Percentiles rank a stretch among this genome's conserved stretches.
Conservation (phyloP, 2,113 vertebrate species). For the Ginglymostoma cirratum region DNA sequence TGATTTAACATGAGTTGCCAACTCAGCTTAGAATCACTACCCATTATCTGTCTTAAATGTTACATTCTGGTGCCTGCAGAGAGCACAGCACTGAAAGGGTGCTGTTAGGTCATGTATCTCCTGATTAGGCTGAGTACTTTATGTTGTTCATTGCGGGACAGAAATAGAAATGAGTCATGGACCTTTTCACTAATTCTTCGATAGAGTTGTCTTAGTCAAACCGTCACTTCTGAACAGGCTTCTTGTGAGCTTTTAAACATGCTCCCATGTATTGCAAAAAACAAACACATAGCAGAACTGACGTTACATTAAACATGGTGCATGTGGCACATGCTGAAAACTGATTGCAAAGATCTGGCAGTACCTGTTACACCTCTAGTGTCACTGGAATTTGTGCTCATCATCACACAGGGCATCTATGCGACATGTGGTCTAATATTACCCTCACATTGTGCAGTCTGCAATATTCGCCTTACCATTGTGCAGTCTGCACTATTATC, state of each 20-base stretch:
- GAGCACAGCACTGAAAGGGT: neutral
- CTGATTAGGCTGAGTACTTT: neutral
- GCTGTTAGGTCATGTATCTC: neutral
- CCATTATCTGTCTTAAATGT: neutral
- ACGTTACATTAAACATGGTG: neutral
- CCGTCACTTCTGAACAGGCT: neutral
- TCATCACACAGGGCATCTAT: neutral
- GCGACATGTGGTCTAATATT: neutral
- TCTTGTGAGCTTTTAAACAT: neutral
- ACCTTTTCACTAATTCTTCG: neutral
- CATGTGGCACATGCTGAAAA: neutral
- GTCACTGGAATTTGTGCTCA: neutral
- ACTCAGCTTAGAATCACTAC: neutral
- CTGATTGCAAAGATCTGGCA: neutral
- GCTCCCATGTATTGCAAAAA: neutral
- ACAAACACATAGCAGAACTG: neutral
- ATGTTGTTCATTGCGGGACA: neutral
- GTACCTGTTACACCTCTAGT: neutral
- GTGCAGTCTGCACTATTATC: too few species aligned
- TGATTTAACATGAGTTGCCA: neutral
- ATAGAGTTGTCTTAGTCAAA: neutral
- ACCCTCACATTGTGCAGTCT: neutral
- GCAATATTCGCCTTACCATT: neutral
- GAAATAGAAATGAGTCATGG: constrained; percentile 2
- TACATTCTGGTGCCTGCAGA: neutral